Evolutionary conservation across 2,888 invertebrate genomes (phyloP).

Genomic region (Pinctada fucata): DNA sequence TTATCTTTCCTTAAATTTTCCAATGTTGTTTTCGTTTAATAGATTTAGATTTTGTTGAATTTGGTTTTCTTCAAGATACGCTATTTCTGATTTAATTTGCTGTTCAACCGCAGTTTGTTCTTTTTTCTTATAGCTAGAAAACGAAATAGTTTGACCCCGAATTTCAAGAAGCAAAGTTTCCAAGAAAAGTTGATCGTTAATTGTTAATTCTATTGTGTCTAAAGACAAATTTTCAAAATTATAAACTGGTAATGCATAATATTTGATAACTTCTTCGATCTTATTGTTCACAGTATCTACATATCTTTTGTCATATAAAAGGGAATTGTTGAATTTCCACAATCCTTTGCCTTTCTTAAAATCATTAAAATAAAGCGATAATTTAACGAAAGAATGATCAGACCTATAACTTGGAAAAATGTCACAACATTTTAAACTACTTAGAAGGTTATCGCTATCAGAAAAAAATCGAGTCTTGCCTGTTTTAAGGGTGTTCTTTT

Average conservation of each 20-base stretch:
- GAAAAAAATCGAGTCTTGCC: neutral
- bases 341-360: constrained; percentile 17
- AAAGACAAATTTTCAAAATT: constrained; percentile 10
- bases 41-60: too few species aligned
- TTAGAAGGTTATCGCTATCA: neutral
- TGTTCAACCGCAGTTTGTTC: neutral
- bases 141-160: constrained; percentile 23
- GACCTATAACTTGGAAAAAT: constrained; percentile 12
- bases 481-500: neutral
- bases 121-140: constrained; percentile 25
- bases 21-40: too few species aligned
- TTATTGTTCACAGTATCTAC: constrained; percentile 9
- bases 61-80: constrained; percentile 1
- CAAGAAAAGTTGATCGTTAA: constrained; percentile 31
- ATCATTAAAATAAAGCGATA: constrained; percentile 10
- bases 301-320: constrained; percentile 24
- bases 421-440: neutral
- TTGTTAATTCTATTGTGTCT: constrained; percentile 15
- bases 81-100: constrained; percentile 4
- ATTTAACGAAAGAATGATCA: neutral
- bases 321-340: constrained; percentile 34
- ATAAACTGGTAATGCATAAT: constrained; percentile 27
- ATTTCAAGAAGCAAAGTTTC: constrained; percentile 29
- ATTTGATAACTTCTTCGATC: constrained; percentile 13
- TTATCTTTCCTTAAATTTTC: too few species aligned